Conservation (phyloP, 2,797 vertebrate genomes). For the Coracias cyanogaster region DNA sequence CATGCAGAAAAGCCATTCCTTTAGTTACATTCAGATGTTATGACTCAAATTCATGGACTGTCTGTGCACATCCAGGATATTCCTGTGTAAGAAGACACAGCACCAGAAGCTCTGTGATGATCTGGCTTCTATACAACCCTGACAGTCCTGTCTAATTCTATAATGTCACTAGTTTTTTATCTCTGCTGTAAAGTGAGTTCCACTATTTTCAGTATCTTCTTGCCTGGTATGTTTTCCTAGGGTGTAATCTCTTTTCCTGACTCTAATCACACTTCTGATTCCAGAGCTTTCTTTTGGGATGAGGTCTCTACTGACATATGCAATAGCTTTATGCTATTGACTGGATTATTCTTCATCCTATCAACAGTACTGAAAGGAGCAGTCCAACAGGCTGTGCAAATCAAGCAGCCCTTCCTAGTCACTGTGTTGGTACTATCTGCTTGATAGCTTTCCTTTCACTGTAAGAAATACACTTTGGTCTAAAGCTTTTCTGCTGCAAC, state of each 20-base stretch:
- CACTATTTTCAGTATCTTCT: not conserved
- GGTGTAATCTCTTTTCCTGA: slow-evolving; percentile 45
- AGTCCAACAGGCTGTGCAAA: not conserved
- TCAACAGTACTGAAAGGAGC: slow-evolving; percentile 18
- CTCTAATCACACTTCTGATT: slow-evolving; percentile 36
- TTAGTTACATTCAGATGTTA: not conserved
- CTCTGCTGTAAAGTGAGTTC: not conserved
- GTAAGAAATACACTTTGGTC: not conserved
- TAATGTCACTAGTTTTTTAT: not conserved
- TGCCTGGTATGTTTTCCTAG: not conserved
- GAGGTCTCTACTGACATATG: not conserved
- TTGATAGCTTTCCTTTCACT: not conserved
- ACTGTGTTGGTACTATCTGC: not conserved
- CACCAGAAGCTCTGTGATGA: slow-evolving; percentile 14
- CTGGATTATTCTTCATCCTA: not conserved
- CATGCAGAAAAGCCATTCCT: not conserved
- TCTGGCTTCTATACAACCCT: not conserved
- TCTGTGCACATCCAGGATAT: not conserved
- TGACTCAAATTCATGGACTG: not conserved
- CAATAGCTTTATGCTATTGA: not conserved
- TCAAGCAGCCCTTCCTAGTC: not conserved
- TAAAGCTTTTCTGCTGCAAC: not conserved
- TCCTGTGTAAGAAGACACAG: not conserved
- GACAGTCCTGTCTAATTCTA: not conserved
- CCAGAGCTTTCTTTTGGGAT: slow-evolving; percentile 11